Base-by-base conservation (phyloP, 1,140 invertebrate species). In the Aphidius ervi region DNA sequence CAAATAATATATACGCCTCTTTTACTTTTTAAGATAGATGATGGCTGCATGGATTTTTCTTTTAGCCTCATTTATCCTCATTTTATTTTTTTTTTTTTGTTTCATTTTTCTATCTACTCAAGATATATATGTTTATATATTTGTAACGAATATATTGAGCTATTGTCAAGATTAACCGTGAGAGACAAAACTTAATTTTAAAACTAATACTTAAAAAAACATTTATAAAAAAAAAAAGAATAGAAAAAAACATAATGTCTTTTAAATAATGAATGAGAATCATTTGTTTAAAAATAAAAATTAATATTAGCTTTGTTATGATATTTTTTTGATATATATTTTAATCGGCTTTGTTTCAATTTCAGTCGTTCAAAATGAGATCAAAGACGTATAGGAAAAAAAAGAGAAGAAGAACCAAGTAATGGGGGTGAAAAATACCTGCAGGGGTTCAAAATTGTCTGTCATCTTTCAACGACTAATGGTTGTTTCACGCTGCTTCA, bases 381-480 rank as follows among this genome's bases (percentile, higher is more conserved):
- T 10, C 6, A 48, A 48, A 6, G 6, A n/a, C 5, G 6, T 48
- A 16, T 16, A 16, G 10, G 46, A 48, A 54, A 40, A 54, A 46
- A 40, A 20, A 58, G 57, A 63, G 61, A 60, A 67, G 16, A 16
- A 16, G 16, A 16, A 62, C 42, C 40, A 9, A 59, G 42, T 42
- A 3, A 31, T 31, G 41, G 62, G 65, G 65, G 67, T 65, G 67
- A 66, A 65, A 67, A 69, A 70, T 71, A 76, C 71, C 78, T 72
- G 74, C 75, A 74, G 78, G 78, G 78, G 76, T 79, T 73, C 75
- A 71, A 77, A 77, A 78, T 66, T 75, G 76, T 79, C 75, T 79
- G 78, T 80, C 78, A 80, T 80, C 78, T 77, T 72, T 67, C 73
- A 77, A 75, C 72, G 72, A 80, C 78, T 80, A 80, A 79, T 79